Percentiles rank a stretch among this genome's conserved stretches.
phyloP scores from a whole-genome alignment of 2,888 invertebrate genomes.

The Endotricha flammealis region DNA sequence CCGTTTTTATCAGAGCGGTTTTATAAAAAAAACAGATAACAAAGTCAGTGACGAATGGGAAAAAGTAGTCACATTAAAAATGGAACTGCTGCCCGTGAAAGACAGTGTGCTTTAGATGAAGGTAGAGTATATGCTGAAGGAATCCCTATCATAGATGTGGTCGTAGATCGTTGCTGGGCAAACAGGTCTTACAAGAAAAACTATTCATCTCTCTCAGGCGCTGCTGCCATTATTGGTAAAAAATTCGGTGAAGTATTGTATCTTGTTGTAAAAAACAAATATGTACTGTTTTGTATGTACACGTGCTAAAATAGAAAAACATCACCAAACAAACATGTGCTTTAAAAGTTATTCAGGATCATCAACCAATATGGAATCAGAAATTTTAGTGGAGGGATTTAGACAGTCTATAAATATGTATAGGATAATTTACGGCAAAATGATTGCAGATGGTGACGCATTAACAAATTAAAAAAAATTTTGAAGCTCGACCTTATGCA shows the following conservation, averaged over 20 bases:
- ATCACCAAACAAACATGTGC: no score
- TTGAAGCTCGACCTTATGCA: neutral
- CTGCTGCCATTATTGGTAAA: neutral
- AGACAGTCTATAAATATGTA: neutral
- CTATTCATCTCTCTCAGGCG: neutral
- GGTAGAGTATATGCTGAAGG: neutral
- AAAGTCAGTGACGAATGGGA: neutral
- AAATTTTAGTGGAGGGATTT: neutral
- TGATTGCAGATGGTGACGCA: no score
- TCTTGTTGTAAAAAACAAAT: no score
- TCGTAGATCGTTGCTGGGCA: neutral
- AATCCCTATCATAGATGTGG: neutral
- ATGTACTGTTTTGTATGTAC: neutral
- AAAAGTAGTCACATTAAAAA: neutral
- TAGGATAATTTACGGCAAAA: neutral
- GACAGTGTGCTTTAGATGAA: neutral
- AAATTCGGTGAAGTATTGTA: neutral
- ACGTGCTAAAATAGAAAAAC: neutral
- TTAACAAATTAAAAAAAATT: neutral
- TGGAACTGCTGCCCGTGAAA: neutral
- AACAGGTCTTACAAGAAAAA: neutral
- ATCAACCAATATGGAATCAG: neutral
- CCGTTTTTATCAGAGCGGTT: neutral
- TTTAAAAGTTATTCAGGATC: no score
- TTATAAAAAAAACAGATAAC: neutral